Evolutionary conservation across 2,113 vertebrate species (phyloP).

Genomic region (Alethe castanea): DNA sequence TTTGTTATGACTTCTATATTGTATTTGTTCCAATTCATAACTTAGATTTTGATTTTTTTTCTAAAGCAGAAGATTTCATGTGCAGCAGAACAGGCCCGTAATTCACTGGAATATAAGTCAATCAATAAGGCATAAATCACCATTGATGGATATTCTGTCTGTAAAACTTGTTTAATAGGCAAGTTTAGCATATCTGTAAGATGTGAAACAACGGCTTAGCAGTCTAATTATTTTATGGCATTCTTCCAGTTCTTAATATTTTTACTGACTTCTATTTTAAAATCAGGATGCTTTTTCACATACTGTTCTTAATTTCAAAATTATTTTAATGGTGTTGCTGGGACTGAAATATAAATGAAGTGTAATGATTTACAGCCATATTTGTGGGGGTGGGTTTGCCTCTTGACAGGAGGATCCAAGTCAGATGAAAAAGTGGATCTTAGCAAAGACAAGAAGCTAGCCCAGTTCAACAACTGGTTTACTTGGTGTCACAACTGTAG

Average conservation of each 20-base stretch:
- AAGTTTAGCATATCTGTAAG: background rate
- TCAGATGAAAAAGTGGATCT: conserved; percentile 95
- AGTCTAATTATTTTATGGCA: background rate
- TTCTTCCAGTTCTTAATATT: background rate
- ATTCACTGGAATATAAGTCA: background rate
- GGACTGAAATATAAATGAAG: background rate
- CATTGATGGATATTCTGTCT: background rate
- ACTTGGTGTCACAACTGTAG: conserved; percentile 99
- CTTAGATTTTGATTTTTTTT: background rate
- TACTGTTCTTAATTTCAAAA: background rate
- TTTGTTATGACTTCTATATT: background rate
- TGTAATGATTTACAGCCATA: background rate
- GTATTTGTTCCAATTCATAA: background rate
- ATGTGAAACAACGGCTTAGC: background rate
- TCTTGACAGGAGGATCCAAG: conserved; percentile 84
- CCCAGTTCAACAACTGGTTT: conserved; percentile 99
- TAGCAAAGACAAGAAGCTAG: conserved; percentile 96
- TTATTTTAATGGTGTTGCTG: background rate
- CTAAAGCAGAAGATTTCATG: background rate
- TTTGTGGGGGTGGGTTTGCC: conserved; percentile 10
- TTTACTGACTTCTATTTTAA: background rate
- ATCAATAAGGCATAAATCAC: background rate
- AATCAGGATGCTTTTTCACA: background rate
- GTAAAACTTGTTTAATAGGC: background rate
- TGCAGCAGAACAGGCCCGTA: background rate